phyloP scores from a whole-genome alignment of 2,888 invertebrate species.

The Andrena flavipes region DNA sequence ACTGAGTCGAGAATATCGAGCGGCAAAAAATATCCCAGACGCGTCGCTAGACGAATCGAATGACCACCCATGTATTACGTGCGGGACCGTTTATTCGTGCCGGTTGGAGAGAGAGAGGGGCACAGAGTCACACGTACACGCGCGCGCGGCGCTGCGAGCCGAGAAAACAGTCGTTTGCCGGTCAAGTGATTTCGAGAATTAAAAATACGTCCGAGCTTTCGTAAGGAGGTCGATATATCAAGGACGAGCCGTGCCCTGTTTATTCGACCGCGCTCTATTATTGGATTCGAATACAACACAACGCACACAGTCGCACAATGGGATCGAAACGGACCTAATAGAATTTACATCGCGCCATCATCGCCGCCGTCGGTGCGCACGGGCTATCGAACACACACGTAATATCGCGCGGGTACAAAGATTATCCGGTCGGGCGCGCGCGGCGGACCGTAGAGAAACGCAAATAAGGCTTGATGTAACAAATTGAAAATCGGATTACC shows the following conservation, averaged over 20 bases:
- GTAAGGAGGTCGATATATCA: constrained; percentile 65
- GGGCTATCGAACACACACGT: constrained; percentile 5
- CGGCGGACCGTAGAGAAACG: constrained; percentile 31
- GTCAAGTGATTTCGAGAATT: constrained; percentile 64
- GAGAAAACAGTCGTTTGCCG: constrained; percentile 46
- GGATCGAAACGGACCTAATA: constrained; percentile 59
- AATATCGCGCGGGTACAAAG: constrained; percentile 13
- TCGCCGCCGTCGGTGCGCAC: constrained; percentile 6
- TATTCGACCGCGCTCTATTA: constrained; percentile 61
- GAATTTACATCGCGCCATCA: constrained; percentile 51
- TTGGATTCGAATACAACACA: constrained; percentile 55
- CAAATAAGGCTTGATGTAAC: constrained; percentile 36
- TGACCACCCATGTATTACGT: constrained; percentile 28
- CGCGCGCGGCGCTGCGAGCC: constrained; percentile 24
- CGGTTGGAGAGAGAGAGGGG: neutral
- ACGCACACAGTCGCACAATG: constrained; percentile 36
- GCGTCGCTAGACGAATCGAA: constrained; percentile 52
- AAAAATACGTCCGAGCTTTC: constrained; percentile 63
- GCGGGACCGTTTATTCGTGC: constrained; percentile 14
- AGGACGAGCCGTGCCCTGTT: constrained; percentile 60
- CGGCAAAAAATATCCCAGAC: constrained; percentile 51
- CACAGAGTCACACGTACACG: neutral
- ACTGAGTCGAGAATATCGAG: constrained; percentile 33
- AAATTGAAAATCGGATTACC: constrained; percentile 49
- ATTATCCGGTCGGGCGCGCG: constrained; percentile 29